Evolutionary conservation across 2,113 vertebrate species (phyloP).

Genomic region (Aythya baeri): DNA sequence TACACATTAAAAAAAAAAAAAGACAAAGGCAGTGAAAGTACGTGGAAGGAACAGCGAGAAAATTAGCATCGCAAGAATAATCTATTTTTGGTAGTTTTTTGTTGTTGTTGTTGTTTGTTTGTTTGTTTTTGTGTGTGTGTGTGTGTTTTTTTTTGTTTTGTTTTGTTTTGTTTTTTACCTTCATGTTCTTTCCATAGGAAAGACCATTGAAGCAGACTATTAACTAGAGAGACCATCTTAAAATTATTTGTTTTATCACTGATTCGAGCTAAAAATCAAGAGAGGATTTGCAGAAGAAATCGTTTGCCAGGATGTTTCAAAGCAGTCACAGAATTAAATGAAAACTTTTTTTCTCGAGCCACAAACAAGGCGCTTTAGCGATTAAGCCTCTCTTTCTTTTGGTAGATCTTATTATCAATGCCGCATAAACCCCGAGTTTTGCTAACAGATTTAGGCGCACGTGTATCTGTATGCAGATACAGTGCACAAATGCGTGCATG

Average conservation of each 20-base stretch:
- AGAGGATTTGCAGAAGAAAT: constrained; percentile 42
- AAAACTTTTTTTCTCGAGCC: constrained; percentile 42
- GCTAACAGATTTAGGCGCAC: neutral
- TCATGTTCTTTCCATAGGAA: neutral
- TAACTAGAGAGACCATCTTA: neutral
- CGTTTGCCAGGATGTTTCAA: constrained; percentile 10
- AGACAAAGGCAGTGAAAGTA: neutral
- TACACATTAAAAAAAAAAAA: neutral
- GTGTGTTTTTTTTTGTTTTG: too few relatives aligned
- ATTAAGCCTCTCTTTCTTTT: constrained; percentile 20
- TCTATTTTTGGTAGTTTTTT: neutral
- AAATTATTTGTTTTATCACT: constrained; percentile 14
- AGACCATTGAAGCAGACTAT: neutral
- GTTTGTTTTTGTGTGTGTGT: too few relatives aligned
- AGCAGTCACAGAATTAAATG: constrained; percentile 16
- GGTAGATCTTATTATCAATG: neutral
- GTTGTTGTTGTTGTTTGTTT: too few relatives aligned
- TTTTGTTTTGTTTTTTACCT: neutral
- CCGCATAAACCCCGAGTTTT: neutral
- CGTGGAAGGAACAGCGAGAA: neutral
- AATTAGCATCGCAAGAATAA: constrained; percentile 29
- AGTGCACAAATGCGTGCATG: neutral
- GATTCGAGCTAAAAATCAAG: constrained; percentile 16
- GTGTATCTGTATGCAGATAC: neutral
- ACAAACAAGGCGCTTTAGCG: constrained; percentile 1